Percentiles rank a stretch among this genome's conserved stretches.
phyloP scores from a whole-genome alignment of 2,888 invertebrate genomes.

The Drosophila dives region DNA sequence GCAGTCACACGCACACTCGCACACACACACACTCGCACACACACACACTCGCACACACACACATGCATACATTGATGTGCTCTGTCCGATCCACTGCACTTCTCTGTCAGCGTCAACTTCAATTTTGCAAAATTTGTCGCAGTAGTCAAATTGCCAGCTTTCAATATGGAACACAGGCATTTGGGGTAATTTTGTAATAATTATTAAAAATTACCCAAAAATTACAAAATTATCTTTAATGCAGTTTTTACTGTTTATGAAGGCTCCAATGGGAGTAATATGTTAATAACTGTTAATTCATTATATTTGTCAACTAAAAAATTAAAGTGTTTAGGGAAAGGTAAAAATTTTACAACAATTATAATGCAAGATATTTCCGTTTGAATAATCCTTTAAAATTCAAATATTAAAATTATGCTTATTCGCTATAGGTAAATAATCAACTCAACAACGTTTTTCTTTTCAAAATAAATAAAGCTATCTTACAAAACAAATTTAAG shows the following conservation, averaged over 20 bases:
- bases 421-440: too few species aligned
- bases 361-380: too few species aligned
- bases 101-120: conserved; percentile 9
- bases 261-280: neutral
- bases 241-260: neutral
- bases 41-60: neutral
- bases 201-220: neutral
- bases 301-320: neutral
- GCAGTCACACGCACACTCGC: conserved; percentile 22
- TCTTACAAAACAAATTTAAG: too few species aligned
- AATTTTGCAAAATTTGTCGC: conserved; percentile 32
- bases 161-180: neutral
- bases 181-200: neutral
- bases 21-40: conserved; percentile 1
- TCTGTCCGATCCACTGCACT: conserved; percentile 6
- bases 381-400: too few species aligned
- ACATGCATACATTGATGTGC: neutral
- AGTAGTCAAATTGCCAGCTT: conserved; percentile 24
- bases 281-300: neutral
- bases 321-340: neutral
- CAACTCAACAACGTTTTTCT: too few species aligned
- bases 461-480: too few species aligned
- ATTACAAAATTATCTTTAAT: neutral
- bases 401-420: too few species aligned
- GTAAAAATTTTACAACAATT: too few species aligned